phyloP scores from a whole-genome alignment of 2,797 vertebrate species.

The Pseudotriccus pelzelni region DNA sequence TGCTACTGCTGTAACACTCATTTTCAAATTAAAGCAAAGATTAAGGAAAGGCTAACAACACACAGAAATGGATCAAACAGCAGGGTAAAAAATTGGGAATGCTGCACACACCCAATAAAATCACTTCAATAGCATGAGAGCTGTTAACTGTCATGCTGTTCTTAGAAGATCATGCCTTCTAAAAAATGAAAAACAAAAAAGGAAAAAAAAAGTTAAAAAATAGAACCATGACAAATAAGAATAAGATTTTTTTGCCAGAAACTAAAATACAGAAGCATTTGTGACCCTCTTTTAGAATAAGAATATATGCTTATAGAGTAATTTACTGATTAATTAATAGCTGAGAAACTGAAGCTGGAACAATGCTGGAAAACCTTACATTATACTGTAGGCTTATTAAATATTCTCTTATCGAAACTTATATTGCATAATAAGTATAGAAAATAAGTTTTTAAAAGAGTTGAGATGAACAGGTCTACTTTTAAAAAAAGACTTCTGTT shows the following conservation, averaged over 20 bases:
- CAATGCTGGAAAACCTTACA: background rate
- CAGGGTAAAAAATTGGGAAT: background rate
- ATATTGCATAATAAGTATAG: background rate
- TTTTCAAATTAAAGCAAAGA: constrained; percentile 24
- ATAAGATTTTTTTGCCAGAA: background rate
- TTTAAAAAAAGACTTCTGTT: background rate
- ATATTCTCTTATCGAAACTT: background rate
- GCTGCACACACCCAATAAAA: background rate
- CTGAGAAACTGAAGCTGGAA: background rate
- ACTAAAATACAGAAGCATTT: background rate
- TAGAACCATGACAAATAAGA: background rate
- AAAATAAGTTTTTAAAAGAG: background rate
- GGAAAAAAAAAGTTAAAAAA: background rate
- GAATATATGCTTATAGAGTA: background rate
- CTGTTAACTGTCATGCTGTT: background rate
- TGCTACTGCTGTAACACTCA: background rate
- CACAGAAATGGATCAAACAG: background rate
- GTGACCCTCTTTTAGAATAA: background rate
- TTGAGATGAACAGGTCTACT: background rate
- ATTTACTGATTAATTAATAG: background rate
- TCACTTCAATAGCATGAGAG: background rate
- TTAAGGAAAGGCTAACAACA: background rate
- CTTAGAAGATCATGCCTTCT: background rate
- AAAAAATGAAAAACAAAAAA: background rate
- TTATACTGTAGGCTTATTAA: background rate